Base-by-base conservation (phyloP, 2,797 vertebrate genomes). In the Notamacropus eugenii region DNA sequence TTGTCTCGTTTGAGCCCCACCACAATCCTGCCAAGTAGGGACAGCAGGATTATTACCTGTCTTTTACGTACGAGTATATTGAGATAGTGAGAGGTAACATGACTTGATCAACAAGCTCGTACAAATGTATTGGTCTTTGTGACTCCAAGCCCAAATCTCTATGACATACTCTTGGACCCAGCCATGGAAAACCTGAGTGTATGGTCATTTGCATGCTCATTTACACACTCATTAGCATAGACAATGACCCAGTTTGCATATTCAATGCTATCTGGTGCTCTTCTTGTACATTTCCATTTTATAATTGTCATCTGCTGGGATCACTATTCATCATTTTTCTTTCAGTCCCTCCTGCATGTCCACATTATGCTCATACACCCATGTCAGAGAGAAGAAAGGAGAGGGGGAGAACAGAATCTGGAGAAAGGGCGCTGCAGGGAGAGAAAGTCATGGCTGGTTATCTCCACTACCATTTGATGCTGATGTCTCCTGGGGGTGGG, bases 281-380 rank as follows among this genome's bases (percentile, higher is more conserved):
- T 82, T 82, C 67, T 24, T 82, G 67, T 82, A 82, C 19, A 46
- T 82, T 93, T 93, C 57, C 92, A 40, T 91, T 94, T 95, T 57
- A 54, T 93, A 11, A 93, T 95, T 93, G 28, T 31, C 94, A 22
- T 92, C 6, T 91, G 91, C 74, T 5, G 4, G 5, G 10, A 19
- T 93, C 12, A 87, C 90, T 92, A 93, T 87, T 90, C 55, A 52
- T 54, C 67, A 12, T 90, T 94, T 94, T 4, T 62, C 93, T 94
- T 94, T 55, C 31, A 40, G 57, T 94, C 87, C 90, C 14, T 55
- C 50, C 90, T 29, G 82, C 29, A 52, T 46, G 19, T 52, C 93
- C 24, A 40, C 5, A 46, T 95, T 57, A 46, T 40, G 3, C 55
- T 1, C 22, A 31, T 22, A 14, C 28, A 29, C 5, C 67, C 59